Percentiles rank a stretch among this genome's conserved stretches.
phyloP scores from a whole-genome alignment of 1,140 invertebrate species.

The Drosophila erecta region DNA sequence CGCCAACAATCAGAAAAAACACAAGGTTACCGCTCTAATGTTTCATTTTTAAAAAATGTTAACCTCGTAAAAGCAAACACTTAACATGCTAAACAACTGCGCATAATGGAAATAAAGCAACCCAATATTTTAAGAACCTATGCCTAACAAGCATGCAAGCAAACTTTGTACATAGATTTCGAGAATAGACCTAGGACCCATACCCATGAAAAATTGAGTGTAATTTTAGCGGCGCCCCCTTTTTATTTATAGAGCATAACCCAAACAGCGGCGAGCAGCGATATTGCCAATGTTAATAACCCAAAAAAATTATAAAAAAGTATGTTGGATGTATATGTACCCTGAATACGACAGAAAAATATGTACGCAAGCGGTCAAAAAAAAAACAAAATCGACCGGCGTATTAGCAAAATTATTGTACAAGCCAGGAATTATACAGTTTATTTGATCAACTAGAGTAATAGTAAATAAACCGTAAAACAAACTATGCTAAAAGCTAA shows the following conservation, averaged over 20 bases:
- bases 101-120: conserved; percentile 49
- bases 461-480: conserved; percentile 76
- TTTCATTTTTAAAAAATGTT: conserved; percentile 69
- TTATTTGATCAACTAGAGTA: conserved; percentile 75
- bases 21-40: conserved; percentile 13
- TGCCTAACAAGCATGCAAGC: conserved; percentile 18
- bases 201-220: conserved; percentile 44
- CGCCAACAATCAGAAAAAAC: conserved; percentile 6
- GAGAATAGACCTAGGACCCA: conserved; percentile 35
- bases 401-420: conserved; percentile 74
- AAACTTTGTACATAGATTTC: conserved; percentile 35
- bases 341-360: conserved; percentile 44
- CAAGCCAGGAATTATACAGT: conserved; percentile 52
- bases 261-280: conserved; percentile 18
- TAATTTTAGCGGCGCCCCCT: conserved; percentile 27
- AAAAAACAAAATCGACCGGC: conserved; percentile 33
- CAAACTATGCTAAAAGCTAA: conserved; percentile 33
- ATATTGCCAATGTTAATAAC: conserved; percentile 35
- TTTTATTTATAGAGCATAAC: conserved; percentile 36
- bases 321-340: conserved; percentile 61
- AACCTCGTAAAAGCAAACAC: conserved; percentile 21
- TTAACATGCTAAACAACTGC: conserved; percentile 16
- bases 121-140: conserved; percentile 36
- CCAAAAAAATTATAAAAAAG: conserved; percentile 43
- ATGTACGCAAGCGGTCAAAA: conserved; percentile 16